Evolutionary conservation across 2,888 invertebrate genomes (phyloP), one percentile per base, ranked within the genome.

Genomic region (Cephus pulcher): DNA sequence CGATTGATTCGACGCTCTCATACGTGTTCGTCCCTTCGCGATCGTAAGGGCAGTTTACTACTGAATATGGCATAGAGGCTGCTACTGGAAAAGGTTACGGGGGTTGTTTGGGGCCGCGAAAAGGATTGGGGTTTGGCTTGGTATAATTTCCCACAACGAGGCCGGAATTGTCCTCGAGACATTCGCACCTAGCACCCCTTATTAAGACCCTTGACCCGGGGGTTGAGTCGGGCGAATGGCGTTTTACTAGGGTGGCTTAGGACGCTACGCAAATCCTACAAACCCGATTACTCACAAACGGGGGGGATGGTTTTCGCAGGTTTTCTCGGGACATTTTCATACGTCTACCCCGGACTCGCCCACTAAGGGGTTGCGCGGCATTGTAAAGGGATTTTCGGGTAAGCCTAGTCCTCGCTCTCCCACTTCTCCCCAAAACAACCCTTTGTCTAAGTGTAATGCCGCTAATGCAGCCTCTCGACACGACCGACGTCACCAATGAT

Each of bases 401-500:
- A 56, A 56, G 23, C 56, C 56, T 56, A 56, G 23, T 56, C 9
- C 56, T 56, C 1, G 1, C 56, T 15, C 56, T 6, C 23, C 40
- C 40, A 15, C 40, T 6, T 6, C 40, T 40, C 23, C 15, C 2
- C 23, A 71, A 78, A 78, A 78, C 78, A 78, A 78, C 78, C 75
- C 78, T 78, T 71, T 78, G 56, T 78, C 75, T 78, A 69, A 69
- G 37, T 33, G 75, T 75, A 75, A 78, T 78, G 74, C 75, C 75
- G 78, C 34, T 75, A 75, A 78, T 78, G 75, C 78, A 56, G 69
- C 69, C 78, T 75, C 78, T 78, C 75, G 75, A 75, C 78, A 75
- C 78, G 23, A 23, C 56, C 56, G 23, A 56, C 56, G 23, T 23
- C 56, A 56, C 23, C 56, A 56, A 56, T 56, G 56, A 56, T 23